Conservation (phyloP, 2,888 invertebrate species). For the Argynnis bischoffii region DNA sequence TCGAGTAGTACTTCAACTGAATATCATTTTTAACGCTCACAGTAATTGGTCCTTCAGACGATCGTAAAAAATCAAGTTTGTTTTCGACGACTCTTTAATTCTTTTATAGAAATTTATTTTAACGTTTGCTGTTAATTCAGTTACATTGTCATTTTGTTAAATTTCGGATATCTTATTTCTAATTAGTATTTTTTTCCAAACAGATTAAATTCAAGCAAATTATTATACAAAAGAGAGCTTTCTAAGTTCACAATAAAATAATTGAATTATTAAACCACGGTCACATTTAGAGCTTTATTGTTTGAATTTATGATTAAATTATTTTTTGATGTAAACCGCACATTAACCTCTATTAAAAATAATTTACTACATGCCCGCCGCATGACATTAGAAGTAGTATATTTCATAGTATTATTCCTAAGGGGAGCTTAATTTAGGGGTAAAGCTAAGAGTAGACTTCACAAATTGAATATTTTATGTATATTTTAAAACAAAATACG, state of each 20-base stretch:
- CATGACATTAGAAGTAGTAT: too few species aligned
- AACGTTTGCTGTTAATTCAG: too few species aligned
- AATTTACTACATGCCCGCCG: too few species aligned
- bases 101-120: conserved; percentile 12
- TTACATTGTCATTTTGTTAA: too few species aligned
- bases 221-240: not conserved
- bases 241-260: not conserved
- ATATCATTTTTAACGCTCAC: conserved; percentile 16
- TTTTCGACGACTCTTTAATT: conserved; percentile 13
- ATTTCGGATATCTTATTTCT: not conserved
- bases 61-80: conserved; percentile 10
- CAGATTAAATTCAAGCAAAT: not conserved
- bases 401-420: too few species aligned
- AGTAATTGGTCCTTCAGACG: conserved; percentile 25
- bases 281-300: not conserved
- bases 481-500: too few species aligned
- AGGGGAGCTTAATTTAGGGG: too few species aligned
- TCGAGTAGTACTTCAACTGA: conserved; percentile 11
- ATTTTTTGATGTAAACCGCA: not conserved
- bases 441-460: too few species aligned
- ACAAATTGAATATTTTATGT: too few species aligned
- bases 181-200: not conserved
- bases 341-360: too few species aligned
- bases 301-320: too few species aligned
- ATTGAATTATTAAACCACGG: too few species aligned